A percentile compares a stretch with the other conserved stretches of the same genome.
These are phyloP conservation scores for Volucella inflata DNA, from an alignment of 2,888 invertebrate genomes.

Conservation along the genomic window DNA sequence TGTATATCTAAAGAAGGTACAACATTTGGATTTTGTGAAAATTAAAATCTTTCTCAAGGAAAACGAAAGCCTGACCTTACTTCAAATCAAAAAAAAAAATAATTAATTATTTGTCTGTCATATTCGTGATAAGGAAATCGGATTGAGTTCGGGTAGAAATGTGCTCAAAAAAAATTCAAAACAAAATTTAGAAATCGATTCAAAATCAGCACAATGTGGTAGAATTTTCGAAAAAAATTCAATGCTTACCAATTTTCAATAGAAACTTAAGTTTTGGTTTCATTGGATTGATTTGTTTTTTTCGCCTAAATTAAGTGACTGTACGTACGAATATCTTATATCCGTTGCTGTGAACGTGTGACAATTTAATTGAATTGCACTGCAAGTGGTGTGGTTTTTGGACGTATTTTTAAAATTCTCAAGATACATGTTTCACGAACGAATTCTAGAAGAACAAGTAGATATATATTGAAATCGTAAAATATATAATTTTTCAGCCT, in stretches of 20 bases:
- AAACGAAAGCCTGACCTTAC: conserved; percentile 63
- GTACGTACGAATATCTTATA: background rate
- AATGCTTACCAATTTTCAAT: background rate
- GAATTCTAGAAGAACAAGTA: too few relatives aligned
- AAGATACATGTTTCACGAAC: too few relatives aligned
- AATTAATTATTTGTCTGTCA: background rate
- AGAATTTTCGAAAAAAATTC: conserved; percentile 47
- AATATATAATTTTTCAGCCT: too few relatives aligned
- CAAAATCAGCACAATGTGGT: conserved; percentile 12
- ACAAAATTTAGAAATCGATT: conserved; percentile 3
- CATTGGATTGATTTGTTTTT: conserved; percentile 17
- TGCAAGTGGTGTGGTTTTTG: too few relatives aligned
- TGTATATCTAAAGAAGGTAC: conserved; percentile 19
- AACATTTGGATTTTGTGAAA: background rate
- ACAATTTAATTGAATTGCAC: background rate
- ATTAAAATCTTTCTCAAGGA: conserved; percentile 37
- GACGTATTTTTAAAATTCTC: too few relatives aligned
- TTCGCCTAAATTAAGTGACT: background rate
- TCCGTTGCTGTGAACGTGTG: background rate
- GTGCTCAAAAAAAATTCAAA: background rate
- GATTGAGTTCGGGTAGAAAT: conserved; percentile 4
- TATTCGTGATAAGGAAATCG: conserved; percentile 65
- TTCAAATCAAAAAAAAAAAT: too few relatives aligned
- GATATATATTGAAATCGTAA: too few relatives aligned
- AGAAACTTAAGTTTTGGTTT: background rate